Conservation (phyloP, 2,888 invertebrate genomes). For the Beris chalybata region DNA sequence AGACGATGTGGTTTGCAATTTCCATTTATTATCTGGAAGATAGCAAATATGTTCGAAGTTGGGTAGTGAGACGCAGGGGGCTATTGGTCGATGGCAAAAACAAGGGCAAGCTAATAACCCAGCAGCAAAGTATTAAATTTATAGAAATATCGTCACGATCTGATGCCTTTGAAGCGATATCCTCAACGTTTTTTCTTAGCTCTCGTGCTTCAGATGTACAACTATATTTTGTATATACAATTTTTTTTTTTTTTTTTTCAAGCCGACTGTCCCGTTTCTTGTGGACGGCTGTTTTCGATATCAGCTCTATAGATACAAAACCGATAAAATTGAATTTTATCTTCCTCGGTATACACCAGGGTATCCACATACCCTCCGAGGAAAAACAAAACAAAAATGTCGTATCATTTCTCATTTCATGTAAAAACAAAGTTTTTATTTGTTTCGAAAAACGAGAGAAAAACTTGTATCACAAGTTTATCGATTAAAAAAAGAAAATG, state of each 20-base stretch:
- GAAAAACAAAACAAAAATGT: conserved; percentile 1
- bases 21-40: conserved; percentile 26
- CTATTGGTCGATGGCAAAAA: too few relatives aligned
- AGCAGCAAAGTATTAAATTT: conserved; percentile 9
- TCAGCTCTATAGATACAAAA: conserved; percentile 1
- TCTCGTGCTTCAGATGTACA: not conserved
- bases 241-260: not conserved
- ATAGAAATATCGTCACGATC: conserved; percentile 15
- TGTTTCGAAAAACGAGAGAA: not conserved
- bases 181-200: not conserved
- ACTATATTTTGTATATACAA: not conserved
- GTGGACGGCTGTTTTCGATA: not conserved
- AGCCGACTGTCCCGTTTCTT: too few relatives aligned
- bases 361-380: not conserved
- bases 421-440: conserved; percentile 14
- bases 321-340: conserved; percentile 20
- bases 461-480: conserved; percentile 13
- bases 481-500: conserved; percentile 16
- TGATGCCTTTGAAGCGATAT: not conserved
- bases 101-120: not conserved
- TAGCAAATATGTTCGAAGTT: not conserved
- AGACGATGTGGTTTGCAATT: conserved; percentile 26
- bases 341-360: not conserved
- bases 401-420: conserved; percentile 6
- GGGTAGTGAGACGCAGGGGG: too few relatives aligned